Evolutionary conservation across 2,113 vertebrate species (phyloP).

Genomic region (Xiphias gladius): DNA sequence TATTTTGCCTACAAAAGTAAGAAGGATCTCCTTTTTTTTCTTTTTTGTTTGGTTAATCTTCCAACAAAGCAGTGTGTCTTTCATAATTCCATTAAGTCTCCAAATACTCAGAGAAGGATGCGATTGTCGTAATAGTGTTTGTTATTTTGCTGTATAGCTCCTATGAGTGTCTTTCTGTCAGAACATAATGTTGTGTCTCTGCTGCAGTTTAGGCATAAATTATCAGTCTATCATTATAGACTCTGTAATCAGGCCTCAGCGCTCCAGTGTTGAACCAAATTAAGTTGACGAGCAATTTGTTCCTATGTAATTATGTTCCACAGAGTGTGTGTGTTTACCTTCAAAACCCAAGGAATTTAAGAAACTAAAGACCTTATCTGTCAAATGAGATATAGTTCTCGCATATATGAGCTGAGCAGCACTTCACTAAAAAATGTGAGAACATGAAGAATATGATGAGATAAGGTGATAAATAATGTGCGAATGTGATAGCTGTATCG

Average conservation of each 20-base stretch:
- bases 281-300: constrained; percentile 20
- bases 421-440: background rate
- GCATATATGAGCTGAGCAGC: no score
- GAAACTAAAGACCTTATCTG: background rate
- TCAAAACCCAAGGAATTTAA: background rate
- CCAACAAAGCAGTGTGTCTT: background rate
- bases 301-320: constrained; percentile 33
- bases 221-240: constrained; percentile 29
- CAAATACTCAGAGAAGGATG: background rate
- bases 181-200: constrained; percentile 6
- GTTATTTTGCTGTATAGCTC: background rate
- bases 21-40: background rate
- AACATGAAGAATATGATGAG: background rate
- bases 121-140: constrained; percentile 13
- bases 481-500: background rate
- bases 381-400: background rate
- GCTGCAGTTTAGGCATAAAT: constrained; percentile 34
- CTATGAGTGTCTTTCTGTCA: background rate
- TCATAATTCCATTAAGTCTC: background rate
- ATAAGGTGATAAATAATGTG: background rate
- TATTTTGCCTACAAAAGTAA: background rate
- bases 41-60: background rate
- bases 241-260: constrained; percentile 48
- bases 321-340: background rate
- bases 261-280: background rate